phyloP scores from a whole-genome alignment of 2,888 invertebrate species.

The Drosophila paranaensis region DNA sequence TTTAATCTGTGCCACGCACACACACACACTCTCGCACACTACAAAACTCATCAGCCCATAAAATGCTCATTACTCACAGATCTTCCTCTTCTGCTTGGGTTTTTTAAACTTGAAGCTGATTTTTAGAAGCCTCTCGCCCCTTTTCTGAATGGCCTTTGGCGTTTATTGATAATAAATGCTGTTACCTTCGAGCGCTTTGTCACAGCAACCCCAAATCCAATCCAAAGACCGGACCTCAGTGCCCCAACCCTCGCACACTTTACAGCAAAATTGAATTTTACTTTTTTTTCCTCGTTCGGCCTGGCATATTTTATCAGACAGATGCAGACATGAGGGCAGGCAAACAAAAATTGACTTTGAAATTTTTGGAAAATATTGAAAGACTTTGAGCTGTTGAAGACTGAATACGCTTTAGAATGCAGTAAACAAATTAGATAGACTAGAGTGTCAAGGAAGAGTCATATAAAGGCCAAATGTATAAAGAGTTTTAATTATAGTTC shows the following conservation, averaged over 20 bases:
- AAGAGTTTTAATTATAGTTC: no score
- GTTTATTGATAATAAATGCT: slow-evolving; percentile 57
- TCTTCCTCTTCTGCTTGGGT: background rate
- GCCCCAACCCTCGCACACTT: slow-evolving; percentile 20
- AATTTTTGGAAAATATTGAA: slow-evolving; percentile 18
- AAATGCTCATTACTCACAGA: slow-evolving; percentile 55
- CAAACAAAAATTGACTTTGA: slow-evolving; percentile 15
- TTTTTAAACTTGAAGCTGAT: slow-evolving; percentile 32
- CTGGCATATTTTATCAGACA: slow-evolving; percentile 46
- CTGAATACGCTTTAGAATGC: background rate
- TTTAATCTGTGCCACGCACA: slow-evolving; percentile 62
- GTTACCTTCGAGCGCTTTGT: slow-evolving; percentile 43
- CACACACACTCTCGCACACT: slow-evolving; percentile 22
- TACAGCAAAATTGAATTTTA: slow-evolving; percentile 37
- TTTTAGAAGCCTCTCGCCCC: slow-evolving; percentile 26
- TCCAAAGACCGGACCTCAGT: background rate
- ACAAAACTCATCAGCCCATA: slow-evolving; percentile 51
- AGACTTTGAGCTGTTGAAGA: background rate
- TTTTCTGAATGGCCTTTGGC: slow-evolving; percentile 39
- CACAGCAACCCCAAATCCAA: slow-evolving; percentile 35
- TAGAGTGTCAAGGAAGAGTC: no score
- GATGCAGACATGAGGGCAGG: slow-evolving; percentile 29
- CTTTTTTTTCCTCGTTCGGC: background rate
- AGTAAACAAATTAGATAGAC: no score
- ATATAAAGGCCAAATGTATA: no score